Evolutionary conservation across 1,140 invertebrate genomes (phyloP).

Genomic region (Anastatus disparis): DNA sequence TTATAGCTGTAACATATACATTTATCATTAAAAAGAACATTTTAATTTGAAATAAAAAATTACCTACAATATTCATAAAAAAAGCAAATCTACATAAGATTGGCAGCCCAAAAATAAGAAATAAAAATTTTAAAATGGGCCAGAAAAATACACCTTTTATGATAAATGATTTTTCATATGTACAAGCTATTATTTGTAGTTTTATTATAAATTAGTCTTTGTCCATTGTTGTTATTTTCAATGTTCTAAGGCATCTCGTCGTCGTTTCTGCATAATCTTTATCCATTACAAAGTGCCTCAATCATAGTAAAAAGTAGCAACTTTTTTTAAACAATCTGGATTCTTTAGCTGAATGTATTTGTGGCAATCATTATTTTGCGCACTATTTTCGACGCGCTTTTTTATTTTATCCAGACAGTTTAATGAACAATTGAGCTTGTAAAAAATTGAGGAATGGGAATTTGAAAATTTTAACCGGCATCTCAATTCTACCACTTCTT

Average conservation of each 20-base stretch:
- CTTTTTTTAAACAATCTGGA: constrained; percentile 22
- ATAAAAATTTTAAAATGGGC: constrained; percentile 54
- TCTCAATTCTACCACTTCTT: constrained; percentile 88
- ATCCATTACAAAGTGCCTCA: constrained; percentile 36
- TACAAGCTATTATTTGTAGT: constrained; percentile 59
- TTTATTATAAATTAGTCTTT: constrained; percentile 57
- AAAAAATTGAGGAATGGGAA: constrained; percentile 41
- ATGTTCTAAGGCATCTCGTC: constrained; percentile 39
- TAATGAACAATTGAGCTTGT: constrained; percentile 30
- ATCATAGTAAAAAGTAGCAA: constrained; percentile 33
- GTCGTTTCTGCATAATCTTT: constrained; percentile 36
- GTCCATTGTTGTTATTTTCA: constrained; percentile 44
- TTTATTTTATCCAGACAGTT: constrained; percentile 25
- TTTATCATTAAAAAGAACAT: constrained; percentile 28
- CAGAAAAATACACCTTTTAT: constrained; percentile 53
- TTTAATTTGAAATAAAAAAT: constrained; percentile 41
- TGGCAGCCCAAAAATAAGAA: constrained; percentile 45
- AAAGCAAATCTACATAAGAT: constrained; percentile 42
- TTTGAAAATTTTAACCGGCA: constrained; percentile 30
- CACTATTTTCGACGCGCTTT: constrained; percentile 25
- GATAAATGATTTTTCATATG: constrained; percentile 59
- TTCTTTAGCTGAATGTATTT: constrained; percentile 19
- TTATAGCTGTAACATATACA: constrained; percentile 36
- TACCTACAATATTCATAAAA: constrained; percentile 44
- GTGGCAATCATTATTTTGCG: constrained; percentile 25